These are phyloP conservation scores for Ataeniobius toweri DNA, from an alignment of 2,797 vertebrate species.

Conservation along the genomic window DNA sequence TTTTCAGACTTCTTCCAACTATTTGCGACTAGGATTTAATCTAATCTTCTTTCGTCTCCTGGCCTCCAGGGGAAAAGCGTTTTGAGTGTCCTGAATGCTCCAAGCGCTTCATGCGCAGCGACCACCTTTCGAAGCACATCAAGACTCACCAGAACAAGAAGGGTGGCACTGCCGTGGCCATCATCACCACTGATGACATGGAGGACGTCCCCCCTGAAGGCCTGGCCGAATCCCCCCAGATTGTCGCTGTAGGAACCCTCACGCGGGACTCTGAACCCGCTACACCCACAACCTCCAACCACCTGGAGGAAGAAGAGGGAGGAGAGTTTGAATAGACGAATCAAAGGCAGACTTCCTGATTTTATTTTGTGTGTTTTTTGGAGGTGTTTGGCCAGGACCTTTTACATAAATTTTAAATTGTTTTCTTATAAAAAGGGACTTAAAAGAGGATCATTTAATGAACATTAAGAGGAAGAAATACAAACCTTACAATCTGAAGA, in stretches of 20 bases:
- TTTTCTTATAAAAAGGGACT: conserved; percentile 64
- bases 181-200: conserved; percentile 98
- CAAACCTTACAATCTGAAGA: conserved; percentile 73
- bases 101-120: conserved; percentile 98
- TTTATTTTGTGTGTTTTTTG: conserved; percentile 48
- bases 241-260: conserved; percentile 91
- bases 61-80: conserved; percentile 91
- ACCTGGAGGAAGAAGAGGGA: conserved; percentile 89
- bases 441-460: conserved; percentile 58
- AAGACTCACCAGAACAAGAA: conserved; percentile 99
- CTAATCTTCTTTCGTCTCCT: background rate
- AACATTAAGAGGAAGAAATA: conserved; percentile 76
- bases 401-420: conserved; percentile 48
- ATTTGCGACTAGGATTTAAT: background rate
- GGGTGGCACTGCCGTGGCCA: conserved; percentile 91
- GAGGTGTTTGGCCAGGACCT: conserved; percentile 54
- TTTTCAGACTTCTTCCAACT: background rate
- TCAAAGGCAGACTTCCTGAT: conserved; percentile 52
- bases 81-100: conserved; percentile 98
- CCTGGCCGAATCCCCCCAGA: conserved; percentile 91
- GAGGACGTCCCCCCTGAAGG: conserved; percentile 92
- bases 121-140: conserved; percentile 99
- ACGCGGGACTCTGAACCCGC: conserved; percentile 95
- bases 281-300: conserved; percentile 94
- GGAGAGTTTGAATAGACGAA: conserved; percentile 79